Evolutionary conservation across 2,888 invertebrate genomes (phyloP), one percentile per base, ranked within the genome.

Genomic region (Acronicta alni): DNA sequence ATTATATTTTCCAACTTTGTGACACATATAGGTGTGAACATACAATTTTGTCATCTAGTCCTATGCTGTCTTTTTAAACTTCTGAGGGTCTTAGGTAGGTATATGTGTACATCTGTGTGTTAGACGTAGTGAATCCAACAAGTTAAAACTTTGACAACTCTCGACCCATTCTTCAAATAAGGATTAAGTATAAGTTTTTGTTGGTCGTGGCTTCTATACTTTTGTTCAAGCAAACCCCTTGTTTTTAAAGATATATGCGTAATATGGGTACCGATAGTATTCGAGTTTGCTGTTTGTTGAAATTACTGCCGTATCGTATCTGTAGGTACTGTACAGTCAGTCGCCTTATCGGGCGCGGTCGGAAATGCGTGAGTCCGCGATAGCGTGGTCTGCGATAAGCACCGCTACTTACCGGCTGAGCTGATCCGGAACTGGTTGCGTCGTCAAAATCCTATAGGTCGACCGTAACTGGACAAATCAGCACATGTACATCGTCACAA

Each of bases 291-390:
- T 46, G 35, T 58, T 52, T 65, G 46, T 69, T 57, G 51, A 62
- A 66, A 58, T 71, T 60, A 58, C 64, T 67, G 62, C 71, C 74
- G 79, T 73, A 78, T 83, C 79, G 57, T 84, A 86, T 85, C 81
- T 81, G 76, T 83, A 81, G 81, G 83, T 82, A 87, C 72, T 81
- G 78, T 81, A 82, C 76, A 80, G 77, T 81, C 80, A 74, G 72
- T 70, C 72, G 84, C 86, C 88, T 93, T 94, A 94, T 94, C 93
- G 92, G 91, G 91, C 88, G 93, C 91, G 92, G 93, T 93, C 93
- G 93, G 93, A 93, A 94, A 93, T 94, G 92, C 93, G 92, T 93
- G 91, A 91, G 91, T 89, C 86, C 86, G 87, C 92, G 93, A 93
- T 93, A 94, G 90, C 92, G 89, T 89, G 85, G 84, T 84, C 83